Evolutionary conservation across 53 echinoderm and acorn worm genomes (phyloP).

Genomic region (Stichopus horrens): DNA sequence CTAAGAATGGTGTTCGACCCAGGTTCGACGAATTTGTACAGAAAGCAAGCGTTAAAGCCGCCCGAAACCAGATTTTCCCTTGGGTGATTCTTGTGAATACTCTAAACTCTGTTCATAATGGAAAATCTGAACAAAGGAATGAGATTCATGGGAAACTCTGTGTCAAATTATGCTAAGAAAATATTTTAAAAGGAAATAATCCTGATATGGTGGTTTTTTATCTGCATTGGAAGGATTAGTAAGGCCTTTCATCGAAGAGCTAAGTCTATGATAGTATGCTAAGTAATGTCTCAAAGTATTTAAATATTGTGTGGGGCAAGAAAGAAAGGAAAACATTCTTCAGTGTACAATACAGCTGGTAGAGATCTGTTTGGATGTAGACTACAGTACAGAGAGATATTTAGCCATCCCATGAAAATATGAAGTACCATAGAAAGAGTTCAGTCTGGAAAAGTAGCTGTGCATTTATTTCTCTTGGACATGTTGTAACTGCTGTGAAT

Average conservation of each 20-base stretch:
- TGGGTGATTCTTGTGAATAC: constrained; percentile 24
- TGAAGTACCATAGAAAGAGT: too few species aligned
- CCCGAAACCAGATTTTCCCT: not conserved
- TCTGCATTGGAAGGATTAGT: not conserved
- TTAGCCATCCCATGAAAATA: too few species aligned
- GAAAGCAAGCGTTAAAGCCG: not conserved
- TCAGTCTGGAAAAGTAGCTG: too few species aligned
- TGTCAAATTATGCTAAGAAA: constrained; percentile 14
- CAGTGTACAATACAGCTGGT: too few species aligned
- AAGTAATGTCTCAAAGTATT: not conserved
- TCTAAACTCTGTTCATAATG: not conserved
- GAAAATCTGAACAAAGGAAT: constrained; percentile 19
- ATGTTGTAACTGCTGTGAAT: too few species aligned
- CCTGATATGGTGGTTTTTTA: constrained; percentile 17
- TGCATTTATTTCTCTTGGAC: too few species aligned
- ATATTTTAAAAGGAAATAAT: constrained; percentile 37
- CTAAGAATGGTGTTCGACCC: not conserved
- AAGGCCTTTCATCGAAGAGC: not conserved
- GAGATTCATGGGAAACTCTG: constrained; percentile 32
- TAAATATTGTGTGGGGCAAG: too few species aligned
- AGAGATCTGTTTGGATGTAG: too few species aligned
- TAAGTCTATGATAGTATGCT: not conserved
- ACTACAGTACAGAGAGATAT: too few species aligned
- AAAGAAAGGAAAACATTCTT: too few species aligned
- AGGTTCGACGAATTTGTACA: not conserved